These are phyloP conservation scores for Tuta absoluta DNA, from an alignment of 2,888 invertebrate species.

Conservation along the genomic window DNA sequence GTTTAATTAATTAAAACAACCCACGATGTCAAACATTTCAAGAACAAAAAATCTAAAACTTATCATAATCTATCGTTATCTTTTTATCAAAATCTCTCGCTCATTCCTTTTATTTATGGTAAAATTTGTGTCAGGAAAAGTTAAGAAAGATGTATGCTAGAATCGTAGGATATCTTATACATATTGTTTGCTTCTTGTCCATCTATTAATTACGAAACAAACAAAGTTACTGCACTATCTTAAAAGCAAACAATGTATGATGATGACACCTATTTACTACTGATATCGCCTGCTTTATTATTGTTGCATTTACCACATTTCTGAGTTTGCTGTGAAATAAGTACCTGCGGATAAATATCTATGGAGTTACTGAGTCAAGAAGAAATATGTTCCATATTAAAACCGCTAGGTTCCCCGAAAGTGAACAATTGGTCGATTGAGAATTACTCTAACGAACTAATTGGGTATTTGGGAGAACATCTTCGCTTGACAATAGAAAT, in stretches of 20 bases:
- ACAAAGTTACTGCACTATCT: background rate
- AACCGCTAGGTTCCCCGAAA: conserved; percentile 33
- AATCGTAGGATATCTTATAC: background rate
- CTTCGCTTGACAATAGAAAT: conserved; percentile 54
- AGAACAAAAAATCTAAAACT: background rate
- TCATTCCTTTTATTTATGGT: background rate
- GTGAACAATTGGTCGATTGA: conserved; percentile 49
- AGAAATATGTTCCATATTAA: conserved; percentile 53
- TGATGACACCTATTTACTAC: background rate
- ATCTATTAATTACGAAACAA: too few species aligned
- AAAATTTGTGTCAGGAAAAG: background rate
- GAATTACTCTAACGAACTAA: conserved; percentile 54
- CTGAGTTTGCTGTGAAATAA: background rate
- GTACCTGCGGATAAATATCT: background rate
- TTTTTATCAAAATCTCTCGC: too few species aligned
- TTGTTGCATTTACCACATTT: background rate
- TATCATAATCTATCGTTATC: too few species aligned
- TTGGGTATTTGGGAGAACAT: conserved; percentile 70
- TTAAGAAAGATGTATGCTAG: background rate
- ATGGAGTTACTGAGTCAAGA: conserved; percentile 31
- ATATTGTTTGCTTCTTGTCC: background rate
- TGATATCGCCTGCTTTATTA: background rate
- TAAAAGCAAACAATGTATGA: background rate
- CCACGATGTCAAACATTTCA: background rate
- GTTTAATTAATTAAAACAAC: background rate